Percentiles rank a stretch among this genome's conserved stretches.
Conservation (phyloP, 2,797 vertebrate genomes). For the Momotus momota region DNA sequence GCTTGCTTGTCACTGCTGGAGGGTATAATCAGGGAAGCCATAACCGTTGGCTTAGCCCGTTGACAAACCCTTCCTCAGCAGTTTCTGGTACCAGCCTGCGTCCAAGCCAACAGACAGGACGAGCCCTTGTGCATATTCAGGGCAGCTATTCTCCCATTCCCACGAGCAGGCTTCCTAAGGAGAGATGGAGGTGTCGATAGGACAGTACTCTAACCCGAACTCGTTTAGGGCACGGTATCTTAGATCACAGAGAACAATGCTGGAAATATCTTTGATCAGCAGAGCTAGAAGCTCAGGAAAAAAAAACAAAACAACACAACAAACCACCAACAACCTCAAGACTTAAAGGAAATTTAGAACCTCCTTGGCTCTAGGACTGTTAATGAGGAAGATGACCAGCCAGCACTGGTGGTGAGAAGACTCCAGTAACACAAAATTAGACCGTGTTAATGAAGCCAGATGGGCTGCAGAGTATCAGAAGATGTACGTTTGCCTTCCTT, state of each 20-base stretch:
- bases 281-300: background rate
- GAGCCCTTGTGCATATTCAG: background rate
- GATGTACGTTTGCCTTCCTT: background rate
- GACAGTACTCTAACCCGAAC: background rate
- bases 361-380: background rate
- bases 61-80: slow-evolving; percentile 11
- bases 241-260: background rate
- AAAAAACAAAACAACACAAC: background rate
- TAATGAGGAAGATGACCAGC: background rate
- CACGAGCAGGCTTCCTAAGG: background rate
- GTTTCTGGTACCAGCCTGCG: background rate
- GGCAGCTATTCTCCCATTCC: background rate
- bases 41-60: background rate
- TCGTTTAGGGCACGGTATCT: background rate
- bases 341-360: background rate
- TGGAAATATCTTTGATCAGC: background rate
- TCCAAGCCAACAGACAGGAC: background rate
- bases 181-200: background rate
- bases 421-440: background rate
- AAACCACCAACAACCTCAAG: background rate
- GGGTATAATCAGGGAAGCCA: background rate
- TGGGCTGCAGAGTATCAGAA: background rate
- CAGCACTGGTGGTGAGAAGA: background rate
- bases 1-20: background rate
- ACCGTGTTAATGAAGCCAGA: background rate